Percentiles rank a stretch among this genome's conserved stretches.
phyloP scores from a whole-genome alignment of 53 echinoderm and acorn worm genomes.

The Apostichopus leukothele region DNA sequence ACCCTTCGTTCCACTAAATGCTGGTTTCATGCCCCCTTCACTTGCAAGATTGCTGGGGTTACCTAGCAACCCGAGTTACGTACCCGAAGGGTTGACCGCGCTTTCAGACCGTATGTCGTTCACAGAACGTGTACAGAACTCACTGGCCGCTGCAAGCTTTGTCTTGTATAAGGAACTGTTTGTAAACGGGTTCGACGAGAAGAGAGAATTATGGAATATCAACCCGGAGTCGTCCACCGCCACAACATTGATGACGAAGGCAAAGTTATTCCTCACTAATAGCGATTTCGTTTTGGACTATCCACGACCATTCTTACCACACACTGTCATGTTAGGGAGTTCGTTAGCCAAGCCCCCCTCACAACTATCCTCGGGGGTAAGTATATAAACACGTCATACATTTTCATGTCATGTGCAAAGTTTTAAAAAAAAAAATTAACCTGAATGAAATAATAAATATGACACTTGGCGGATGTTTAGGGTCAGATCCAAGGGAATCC shows the following conservation, averaged over 20 bases:
- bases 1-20: background rate
- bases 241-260: background rate
- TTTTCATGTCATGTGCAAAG: no score
- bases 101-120: conserved; percentile 46
- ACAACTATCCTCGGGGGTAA: conserved; percentile 17
- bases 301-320: conserved; percentile 30
- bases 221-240: background rate
- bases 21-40: conserved; percentile 22
- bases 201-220: conserved; percentile 11
- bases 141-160: background rate
- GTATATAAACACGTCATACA: background rate
- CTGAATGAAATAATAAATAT: no score
- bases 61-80: conserved; percentile 46
- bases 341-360: conserved; percentile 7
- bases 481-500: no score
- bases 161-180: conserved; percentile 20
- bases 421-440: no score
- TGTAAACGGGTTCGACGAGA: conserved; percentile 37
- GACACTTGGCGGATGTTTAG: no score
- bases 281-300: conserved; percentile 41
- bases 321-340: conserved; percentile 23
- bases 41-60: conserved; percentile 18
- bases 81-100: conserved; percentile 40
- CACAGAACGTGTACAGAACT: conserved; percentile 17
- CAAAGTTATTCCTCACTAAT: background rate